A percentile compares a stretch with the other conserved stretches of the same genome.
These are phyloP conservation scores for Dasypogon diadema DNA, from an alignment of 2,888 invertebrate genomes.

Conservation along the genomic window DNA sequence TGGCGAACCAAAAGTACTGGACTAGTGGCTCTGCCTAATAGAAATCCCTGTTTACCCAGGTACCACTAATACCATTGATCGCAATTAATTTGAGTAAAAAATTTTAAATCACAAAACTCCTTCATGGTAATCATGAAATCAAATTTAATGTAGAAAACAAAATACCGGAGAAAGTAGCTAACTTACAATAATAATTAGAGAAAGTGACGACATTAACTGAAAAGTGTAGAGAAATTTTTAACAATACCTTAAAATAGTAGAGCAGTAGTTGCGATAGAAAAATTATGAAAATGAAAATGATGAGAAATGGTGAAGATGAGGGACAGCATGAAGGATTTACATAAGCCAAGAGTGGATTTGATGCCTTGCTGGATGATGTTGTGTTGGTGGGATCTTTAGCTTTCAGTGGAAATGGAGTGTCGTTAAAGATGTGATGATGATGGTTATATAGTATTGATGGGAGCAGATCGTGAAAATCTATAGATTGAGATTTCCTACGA, in stretches of 20 bases:
- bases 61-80: not conserved
- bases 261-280: conserved; percentile 47
- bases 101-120: conserved; percentile 18
- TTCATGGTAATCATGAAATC: conserved; percentile 34
- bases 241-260: conserved; percentile 55
- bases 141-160: conserved; percentile 4
- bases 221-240: conserved; percentile 52
- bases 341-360: not conserved
- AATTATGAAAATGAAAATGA: conserved; percentile 34
- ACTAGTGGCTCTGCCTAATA: no score
- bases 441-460: conserved; percentile 19
- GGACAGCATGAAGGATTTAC: conserved; percentile 28
- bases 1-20: no score
- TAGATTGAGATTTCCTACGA: conserved; percentile 65
- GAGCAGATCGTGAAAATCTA: not conserved
- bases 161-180: conserved; percentile 48
- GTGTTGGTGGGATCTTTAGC: conserved; percentile 38
- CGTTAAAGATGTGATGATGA: not conserved
- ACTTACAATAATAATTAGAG: conserved; percentile 51
- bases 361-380: conserved; percentile 1
- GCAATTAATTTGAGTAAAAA: conserved; percentile 10
- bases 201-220: conserved; percentile 41
- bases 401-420: not conserved
- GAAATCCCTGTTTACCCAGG: not conserved
- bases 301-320: conserved; percentile 31